These are phyloP conservation scores for Calameuta pallipes DNA, from an alignment of 2,888 invertebrate genomes.

Conservation along the genomic window DNA sequence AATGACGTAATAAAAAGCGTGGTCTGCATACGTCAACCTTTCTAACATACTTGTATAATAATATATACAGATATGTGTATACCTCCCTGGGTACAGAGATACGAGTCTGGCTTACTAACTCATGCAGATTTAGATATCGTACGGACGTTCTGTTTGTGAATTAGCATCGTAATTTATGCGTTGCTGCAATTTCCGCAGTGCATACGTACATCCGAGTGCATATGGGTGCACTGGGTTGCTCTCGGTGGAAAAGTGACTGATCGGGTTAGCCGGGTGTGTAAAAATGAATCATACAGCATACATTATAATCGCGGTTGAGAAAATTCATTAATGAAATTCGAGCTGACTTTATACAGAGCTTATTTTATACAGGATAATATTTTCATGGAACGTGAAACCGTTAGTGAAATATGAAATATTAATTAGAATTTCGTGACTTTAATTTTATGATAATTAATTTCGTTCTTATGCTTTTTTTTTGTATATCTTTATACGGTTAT, in stretches of 20 bases:
- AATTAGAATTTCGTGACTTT: not conserved
- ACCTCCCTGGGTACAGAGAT: not conserved
- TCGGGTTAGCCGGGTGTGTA: not conserved
- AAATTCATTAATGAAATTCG: not conserved
- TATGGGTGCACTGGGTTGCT: not conserved
- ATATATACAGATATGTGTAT: slow-evolving; percentile 13
- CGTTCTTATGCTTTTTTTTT: not conserved
- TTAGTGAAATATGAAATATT: not conserved
- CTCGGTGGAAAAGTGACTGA: not conserved
- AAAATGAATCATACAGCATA: not conserved
- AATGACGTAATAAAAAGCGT: not conserved
- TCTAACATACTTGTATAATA: not conserved
- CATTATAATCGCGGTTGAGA: not conserved
- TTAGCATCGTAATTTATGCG: slow-evolving; percentile 37
- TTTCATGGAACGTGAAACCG: not conserved
- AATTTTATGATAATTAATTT: not conserved
- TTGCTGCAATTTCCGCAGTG: slow-evolving; percentile 43
- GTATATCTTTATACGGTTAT: not conserved
- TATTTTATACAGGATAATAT: not conserved
- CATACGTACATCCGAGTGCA: slow-evolving; percentile 12
- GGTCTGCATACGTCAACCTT: slow-evolving; percentile 7
- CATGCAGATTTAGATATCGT: slow-evolving; percentile 8
- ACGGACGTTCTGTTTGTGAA: slow-evolving; percentile 20
- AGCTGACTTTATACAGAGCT: not conserved
- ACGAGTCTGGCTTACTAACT: not conserved